phyloP scores from a whole-genome alignment of 2,797 vertebrate genomes.

The Distichodus sexfasciatus region DNA sequence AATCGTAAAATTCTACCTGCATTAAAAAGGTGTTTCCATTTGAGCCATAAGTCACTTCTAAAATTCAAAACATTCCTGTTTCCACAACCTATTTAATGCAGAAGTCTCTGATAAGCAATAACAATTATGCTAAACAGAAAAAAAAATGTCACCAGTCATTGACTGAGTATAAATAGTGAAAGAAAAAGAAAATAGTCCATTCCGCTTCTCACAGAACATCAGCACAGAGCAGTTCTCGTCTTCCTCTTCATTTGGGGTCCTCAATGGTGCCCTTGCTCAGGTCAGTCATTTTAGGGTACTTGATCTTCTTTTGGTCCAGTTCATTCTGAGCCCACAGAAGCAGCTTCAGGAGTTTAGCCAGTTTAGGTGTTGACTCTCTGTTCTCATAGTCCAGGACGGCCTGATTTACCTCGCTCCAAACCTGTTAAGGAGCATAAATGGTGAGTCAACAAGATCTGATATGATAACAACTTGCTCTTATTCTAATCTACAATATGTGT shows the following conservation, averaged over 20 bases:
- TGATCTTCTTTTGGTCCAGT: slow-evolving; percentile 99
- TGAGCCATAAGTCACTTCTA: slow-evolving; percentile 56
- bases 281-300: slow-evolving; percentile 99
- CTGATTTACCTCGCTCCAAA: slow-evolving; percentile 99
- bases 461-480: not conserved
- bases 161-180: slow-evolving; percentile 77
- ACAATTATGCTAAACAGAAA: slow-evolving; percentile 61
- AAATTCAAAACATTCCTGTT: slow-evolving; percentile 66
- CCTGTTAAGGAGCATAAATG: slow-evolving; percentile 68
- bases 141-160: slow-evolving; percentile 69
- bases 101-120: slow-evolving; percentile 73
- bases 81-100: slow-evolving; percentile 66
- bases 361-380: slow-evolving; percentile 94
- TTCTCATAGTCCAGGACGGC: slow-evolving; percentile 97
- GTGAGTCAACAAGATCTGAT: not conserved
- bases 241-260: slow-evolving; percentile 87
- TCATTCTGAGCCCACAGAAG: slow-evolving; percentile 99
- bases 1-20: slow-evolving; percentile 49
- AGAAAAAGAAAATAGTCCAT: slow-evolving; percentile 63
- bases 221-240: slow-evolving; percentile 44
- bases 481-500: too few relatives aligned
- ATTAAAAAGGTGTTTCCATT: slow-evolving; percentile 45
- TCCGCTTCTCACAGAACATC: slow-evolving; percentile 54
- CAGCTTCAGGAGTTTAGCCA: slow-evolving; percentile 96
- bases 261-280: slow-evolving; percentile 98